phyloP scores from a whole-genome alignment of 2,888 invertebrate genomes.

The Apomyelois bistriatella region DNA sequence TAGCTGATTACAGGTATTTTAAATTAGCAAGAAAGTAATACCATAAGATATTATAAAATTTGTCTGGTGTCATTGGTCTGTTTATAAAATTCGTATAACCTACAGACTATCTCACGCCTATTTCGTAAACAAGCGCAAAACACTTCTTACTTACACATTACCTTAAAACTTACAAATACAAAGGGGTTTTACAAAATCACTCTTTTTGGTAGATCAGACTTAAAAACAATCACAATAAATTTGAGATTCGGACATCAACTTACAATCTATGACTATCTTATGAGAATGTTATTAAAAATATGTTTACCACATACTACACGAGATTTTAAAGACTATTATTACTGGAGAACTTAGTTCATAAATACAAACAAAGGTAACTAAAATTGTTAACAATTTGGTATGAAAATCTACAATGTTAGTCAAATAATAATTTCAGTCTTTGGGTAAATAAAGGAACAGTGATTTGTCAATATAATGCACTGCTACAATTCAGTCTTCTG shows the following conservation, averaged over 20 bases:
- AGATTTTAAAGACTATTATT: neutral
- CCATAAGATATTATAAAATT: too few relatives aligned
- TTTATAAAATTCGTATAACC: neutral
- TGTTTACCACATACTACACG: neutral
- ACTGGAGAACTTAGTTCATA: neutral
- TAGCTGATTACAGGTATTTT: too few relatives aligned
- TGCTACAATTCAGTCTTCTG: slow-evolving; percentile 4
- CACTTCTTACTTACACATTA: slow-evolving; percentile 13
- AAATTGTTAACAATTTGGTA: neutral
- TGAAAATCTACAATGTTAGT: neutral
- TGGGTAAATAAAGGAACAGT: slow-evolving; percentile 4
- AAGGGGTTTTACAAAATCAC: slow-evolving; percentile 31
- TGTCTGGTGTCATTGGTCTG: too few relatives aligned
- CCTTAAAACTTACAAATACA: slow-evolving; percentile 3
- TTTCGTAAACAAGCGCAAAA: slow-evolving; percentile 14
- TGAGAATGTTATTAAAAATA: slow-evolving; percentile 7
- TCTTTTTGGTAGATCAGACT: slow-evolving; percentile 42
- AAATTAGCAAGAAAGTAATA: too few relatives aligned
- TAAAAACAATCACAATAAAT: slow-evolving; percentile 23
- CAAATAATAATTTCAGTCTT: slow-evolving; percentile 1
- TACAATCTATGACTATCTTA: slow-evolving; percentile 11
- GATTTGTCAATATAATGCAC: neutral
- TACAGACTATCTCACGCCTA: neutral
- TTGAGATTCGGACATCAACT: slow-evolving; percentile 14
- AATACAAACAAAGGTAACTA: neutral